These are phyloP conservation scores for Mycetomoellerius zeteki DNA, from an alignment of 1,140 invertebrate genomes.

Conservation along the genomic window DNA sequence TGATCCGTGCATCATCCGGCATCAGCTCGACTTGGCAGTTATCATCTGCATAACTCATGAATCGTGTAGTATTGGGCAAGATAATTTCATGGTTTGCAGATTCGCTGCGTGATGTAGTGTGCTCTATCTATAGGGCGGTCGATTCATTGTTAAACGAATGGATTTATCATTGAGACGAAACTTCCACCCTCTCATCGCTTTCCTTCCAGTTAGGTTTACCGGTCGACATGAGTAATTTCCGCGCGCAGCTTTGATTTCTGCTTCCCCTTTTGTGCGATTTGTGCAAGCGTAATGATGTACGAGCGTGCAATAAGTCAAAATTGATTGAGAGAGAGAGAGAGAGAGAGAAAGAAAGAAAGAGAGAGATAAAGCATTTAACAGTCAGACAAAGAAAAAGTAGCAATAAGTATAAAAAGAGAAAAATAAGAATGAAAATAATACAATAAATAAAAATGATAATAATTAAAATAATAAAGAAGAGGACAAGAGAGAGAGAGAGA, in stretches of 20 bases:
- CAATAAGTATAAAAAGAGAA: too few species aligned
- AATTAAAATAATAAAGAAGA: background rate
- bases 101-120: slow-evolving; percentile 20
- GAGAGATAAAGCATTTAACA: background rate
- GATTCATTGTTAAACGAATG: slow-evolving; percentile 56
- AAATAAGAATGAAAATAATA: too few species aligned
- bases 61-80: slow-evolving; percentile 27
- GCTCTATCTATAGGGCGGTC: slow-evolving; percentile 25
- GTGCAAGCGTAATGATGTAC: slow-evolving; percentile 20
- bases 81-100: slow-evolving; percentile 66
- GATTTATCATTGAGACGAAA: slow-evolving; percentile 58
- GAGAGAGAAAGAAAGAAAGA: background rate
- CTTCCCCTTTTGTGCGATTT: slow-evolving; percentile 29
- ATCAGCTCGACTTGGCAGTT: slow-evolving; percentile 30
- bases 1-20: slow-evolving; percentile 25
- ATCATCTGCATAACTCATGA: slow-evolving; percentile 57
- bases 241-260: slow-evolving; percentile 44
- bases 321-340: background rate
- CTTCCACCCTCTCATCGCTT: slow-evolving; percentile 29
- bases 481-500: background rate
- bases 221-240: slow-evolving; percentile 46
- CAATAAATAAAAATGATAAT: too few species aligned
- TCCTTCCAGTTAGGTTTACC: slow-evolving; percentile 24
- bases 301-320: slow-evolving; percentile 41
- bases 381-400: too few species aligned